Evolutionary conservation across 1,140 invertebrate genomes (phyloP), one percentile per base, ranked within the genome.

Genomic region (Anoplophora glabripennis): DNA sequence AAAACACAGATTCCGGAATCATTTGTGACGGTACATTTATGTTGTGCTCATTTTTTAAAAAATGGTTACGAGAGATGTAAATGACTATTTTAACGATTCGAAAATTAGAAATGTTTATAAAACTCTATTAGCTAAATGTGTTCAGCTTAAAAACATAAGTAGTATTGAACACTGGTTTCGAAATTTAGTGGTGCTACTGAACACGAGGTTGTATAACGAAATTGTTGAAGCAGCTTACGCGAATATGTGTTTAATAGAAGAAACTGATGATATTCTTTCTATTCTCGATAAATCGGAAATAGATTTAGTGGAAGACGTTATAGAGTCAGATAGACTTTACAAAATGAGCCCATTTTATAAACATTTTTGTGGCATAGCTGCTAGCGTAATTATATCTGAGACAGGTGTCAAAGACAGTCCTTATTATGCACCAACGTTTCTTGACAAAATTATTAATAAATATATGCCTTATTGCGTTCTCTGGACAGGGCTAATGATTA

Each of bases 21-120:
- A 18, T 18, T 57, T 10, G 12, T 41, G 5, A 49, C 11, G 18
- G 14, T 57, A 11, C 34, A 48, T 49, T 28, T 57, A 11, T 61
- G 44, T 34, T 49, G 59, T 37, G 58, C 58, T 7, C 52, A 60
- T 44, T 34, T 49, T 15, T 46, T 60, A n/a, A 7, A 60, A 60
- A 48, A 60, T 45, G 1, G 14, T 60, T 7, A 15, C n/a, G 3
- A 58, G 53, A n/a, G 33, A n/a, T n/a, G n/a, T n/a, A n/a, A n/a
- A 59, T 1, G 18, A 14, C 12, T 7, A 2, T 52, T 42, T 14
- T 17, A 8, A 21, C 3, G n/a, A n/a, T n/a, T n/a, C n/a, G n/a
- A n/a, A n/a, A n/a, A n/a, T n/a, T n/a, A n/a, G n/a, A n/a, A n/a
- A n/a, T n/a, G n/a, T n/a, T n/a, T n/a, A n/a, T n/a, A n/a, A n/a